Evolutionary conservation across 2,113 vertebrate species (phyloP).

Genomic region (Austrofundulus limnaeus): DNA sequence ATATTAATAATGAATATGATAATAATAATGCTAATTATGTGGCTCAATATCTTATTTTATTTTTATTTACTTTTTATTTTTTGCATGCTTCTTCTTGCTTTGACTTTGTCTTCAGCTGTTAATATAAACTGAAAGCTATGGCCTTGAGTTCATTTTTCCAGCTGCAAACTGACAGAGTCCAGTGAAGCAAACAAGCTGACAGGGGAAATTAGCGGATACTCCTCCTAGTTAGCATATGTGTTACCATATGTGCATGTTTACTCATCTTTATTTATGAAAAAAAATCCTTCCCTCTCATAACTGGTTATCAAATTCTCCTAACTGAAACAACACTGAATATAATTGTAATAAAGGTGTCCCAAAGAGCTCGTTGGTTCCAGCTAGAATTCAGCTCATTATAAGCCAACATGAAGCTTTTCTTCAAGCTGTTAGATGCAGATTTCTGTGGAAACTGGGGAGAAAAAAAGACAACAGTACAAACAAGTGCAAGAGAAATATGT

Average conservation of each 20-base stretch:
- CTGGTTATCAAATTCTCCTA: conserved; percentile 30
- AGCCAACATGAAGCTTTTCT: neutral
- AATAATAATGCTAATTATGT: too few species aligned
- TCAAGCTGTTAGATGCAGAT: neutral
- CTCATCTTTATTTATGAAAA: conserved; percentile 43
- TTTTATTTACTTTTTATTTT: too few species aligned
- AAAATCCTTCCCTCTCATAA: conserved; percentile 17
- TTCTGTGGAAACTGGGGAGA: neutral
- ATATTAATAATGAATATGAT: too few species aligned
- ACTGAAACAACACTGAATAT: conserved; percentile 21
- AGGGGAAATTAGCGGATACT: conserved; percentile 47
- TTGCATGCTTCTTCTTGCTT: neutral
- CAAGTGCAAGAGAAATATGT: neutral
- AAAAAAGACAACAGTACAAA: neutral
- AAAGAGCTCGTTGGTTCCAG: conserved; percentile 28
- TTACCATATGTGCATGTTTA: conserved; percentile 39
- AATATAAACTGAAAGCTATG: conserved; percentile 9
- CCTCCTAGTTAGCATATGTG: conserved; percentile 42
- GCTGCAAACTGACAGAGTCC: conserved; percentile 52
- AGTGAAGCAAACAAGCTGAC: conserved; percentile 50
- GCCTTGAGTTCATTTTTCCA: conserved; percentile 34
- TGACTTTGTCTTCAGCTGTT: conserved; percentile 10
- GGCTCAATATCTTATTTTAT: too few species aligned
- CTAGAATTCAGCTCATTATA: neutral
- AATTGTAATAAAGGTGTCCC: conserved; percentile 18